These are phyloP conservation scores for Chelonia mydas DNA, from an alignment of 2,797 vertebrate species.

Conservation along the genomic window DNA sequence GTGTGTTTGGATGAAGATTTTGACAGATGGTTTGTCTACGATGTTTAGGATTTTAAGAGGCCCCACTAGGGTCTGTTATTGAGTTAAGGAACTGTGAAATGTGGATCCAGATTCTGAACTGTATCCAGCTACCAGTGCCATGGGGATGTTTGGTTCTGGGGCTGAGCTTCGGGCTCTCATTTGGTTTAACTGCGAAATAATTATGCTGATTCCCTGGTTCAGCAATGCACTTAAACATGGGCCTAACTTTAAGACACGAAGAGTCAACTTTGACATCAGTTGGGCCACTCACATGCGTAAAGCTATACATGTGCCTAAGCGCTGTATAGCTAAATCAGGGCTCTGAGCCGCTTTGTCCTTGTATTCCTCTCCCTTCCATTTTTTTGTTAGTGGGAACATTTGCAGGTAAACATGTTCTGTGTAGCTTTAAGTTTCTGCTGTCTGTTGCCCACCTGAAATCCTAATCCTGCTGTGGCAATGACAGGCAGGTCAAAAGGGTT, in stretches of 20 bases:
- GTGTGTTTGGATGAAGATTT: neutral
- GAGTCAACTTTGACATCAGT: neutral
- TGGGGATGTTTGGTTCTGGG: neutral
- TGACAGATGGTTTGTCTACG: neutral
- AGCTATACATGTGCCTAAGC: neutral
- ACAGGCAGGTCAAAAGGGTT: neutral
- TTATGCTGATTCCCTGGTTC: neutral
- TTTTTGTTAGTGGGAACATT: neutral
- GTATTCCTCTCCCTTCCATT: neutral
- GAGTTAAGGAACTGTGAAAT: neutral
- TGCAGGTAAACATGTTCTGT: neutral
- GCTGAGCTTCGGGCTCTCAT: neutral
- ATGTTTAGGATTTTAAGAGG: neutral
- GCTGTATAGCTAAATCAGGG: neutral
- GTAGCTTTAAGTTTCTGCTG: neutral
- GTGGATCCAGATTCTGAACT: neutral
- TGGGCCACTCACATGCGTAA: neutral
- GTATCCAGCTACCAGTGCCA: neutral
- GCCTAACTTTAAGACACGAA: neutral
- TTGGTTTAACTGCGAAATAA: neutral
- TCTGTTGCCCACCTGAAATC: neutral
- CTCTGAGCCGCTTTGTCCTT: neutral
- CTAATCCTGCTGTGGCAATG: neutral
- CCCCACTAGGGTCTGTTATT: neutral
- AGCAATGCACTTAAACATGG: neutral